Conservation (phyloP, 2,113 vertebrate species). For the Actenoides hombroni region DNA sequence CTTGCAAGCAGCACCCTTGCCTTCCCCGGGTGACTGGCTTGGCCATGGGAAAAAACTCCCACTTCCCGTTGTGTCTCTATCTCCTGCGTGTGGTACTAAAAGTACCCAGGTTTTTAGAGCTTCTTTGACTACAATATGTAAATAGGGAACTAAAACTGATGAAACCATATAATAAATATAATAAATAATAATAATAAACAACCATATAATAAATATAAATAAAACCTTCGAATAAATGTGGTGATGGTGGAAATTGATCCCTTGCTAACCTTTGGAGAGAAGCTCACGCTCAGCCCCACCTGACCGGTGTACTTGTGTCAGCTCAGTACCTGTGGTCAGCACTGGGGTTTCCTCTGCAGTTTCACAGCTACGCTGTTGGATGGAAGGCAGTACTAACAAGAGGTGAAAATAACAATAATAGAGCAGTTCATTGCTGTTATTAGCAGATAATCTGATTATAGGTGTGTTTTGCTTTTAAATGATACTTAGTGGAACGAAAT, state of each 20-base stretch:
- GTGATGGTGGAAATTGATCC: not conserved
- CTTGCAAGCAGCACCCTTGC: not conserved
- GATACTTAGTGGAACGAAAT: not conserved
- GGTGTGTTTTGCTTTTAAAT: not conserved
- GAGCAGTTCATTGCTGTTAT: not conserved
- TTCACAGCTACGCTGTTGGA: not conserved
- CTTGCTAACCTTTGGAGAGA: not conserved
- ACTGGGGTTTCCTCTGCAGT: not conserved
- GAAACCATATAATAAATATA: not conserved
- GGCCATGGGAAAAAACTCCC: not conserved
- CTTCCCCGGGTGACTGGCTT: not conserved
- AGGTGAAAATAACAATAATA: not conserved
- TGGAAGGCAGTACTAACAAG: not conserved
- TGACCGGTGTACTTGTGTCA: not conserved
- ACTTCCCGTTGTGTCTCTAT: not conserved
- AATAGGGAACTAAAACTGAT: not conserved
- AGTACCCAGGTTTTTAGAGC: not conserved
- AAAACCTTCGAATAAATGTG: not conserved
- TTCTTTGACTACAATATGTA: not conserved
- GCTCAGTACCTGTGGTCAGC: not conserved
- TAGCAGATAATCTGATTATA: not conserved
- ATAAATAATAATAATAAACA: too few relatives aligned
- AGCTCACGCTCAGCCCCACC: not conserved
- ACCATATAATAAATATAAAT: too few relatives aligned
- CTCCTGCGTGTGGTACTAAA: not conserved